Evolutionary conservation across 2,113 vertebrate genomes (phyloP), one percentile per base, ranked within the genome.

Genomic region (Sturnus vulgaris): DNA sequence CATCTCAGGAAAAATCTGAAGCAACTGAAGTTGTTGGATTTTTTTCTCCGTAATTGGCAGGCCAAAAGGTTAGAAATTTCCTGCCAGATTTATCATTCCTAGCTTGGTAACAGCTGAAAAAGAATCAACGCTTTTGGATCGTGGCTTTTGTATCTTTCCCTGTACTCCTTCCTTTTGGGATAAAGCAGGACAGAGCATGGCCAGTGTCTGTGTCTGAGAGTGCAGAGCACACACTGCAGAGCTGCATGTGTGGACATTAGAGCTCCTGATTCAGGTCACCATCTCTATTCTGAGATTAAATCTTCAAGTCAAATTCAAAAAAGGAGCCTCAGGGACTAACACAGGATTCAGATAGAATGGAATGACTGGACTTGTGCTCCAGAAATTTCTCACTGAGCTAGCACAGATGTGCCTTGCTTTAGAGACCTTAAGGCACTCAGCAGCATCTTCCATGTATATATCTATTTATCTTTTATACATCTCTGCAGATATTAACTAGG

Each of bases 391-490:
- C 8, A 7, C 28, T 63, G 22, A 40, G 15, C 22, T 71, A 37
- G 4, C 3, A 60, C 0, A 0, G 15, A 49, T 72, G 2, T 52
- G 12, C 5, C 22, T 88, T 0, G 3, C 14, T 64, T 71, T n/a
- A 30, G 53, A 86, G 25, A 63, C 7, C n/a, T 66, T 69, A 27
- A 65, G 30, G n/a, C n/a, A 68, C 55, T 73, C 56, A 81, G 50
- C 69, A 59, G 23, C 7, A 59, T 20, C 31, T 70, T 60, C 18
- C 27, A 46, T 14, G 2, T 42, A 21, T 22, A n/a, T 37, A 37
- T 19, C 14, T 40, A 8, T 57, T 33, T 44, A 39, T 59, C 9
- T 31, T 23, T 4, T 64, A 25, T 46, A 17, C n/a, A 18, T 53
- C 10, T 6, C 22, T 63, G 42, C 13, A 79, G 22, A 42, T 63